Conservation (phyloP, 2,888 invertebrate genomes). For the Lepetodrilus schrolli region DNA sequence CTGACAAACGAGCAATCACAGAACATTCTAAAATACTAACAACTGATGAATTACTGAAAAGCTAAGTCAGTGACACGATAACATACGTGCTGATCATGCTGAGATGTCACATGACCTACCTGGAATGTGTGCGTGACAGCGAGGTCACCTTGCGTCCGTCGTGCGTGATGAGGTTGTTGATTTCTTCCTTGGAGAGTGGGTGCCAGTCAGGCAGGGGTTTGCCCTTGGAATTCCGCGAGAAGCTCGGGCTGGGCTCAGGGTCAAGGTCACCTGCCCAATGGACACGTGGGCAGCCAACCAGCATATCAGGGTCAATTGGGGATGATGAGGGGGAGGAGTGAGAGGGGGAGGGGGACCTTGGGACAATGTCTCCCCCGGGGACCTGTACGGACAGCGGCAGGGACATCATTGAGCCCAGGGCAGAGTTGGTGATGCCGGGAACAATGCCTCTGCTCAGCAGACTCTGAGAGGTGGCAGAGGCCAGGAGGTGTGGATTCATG, state of each 20-base stretch:
- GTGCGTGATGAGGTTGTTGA: conserved; percentile 42
- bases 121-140: conserved; percentile 72
- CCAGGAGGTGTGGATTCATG: conserved; percentile 43
- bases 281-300: conserved; percentile 59
- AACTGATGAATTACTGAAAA: too few relatives aligned
- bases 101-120: conserved; percentile 51
- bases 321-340: conserved; percentile 29
- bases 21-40: too few relatives aligned
- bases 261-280: conserved; percentile 57
- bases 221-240: conserved; percentile 20
- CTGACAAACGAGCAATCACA: too few relatives aligned
- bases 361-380: conserved; percentile 14
- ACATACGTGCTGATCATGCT: neutral
- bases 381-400: conserved; percentile 35
- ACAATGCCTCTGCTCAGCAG: neutral
- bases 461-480: conserved; percentile 12
- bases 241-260: conserved; percentile 26
- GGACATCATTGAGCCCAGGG: conserved; percentile 15
- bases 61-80: too few relatives aligned
- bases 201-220: conserved; percentile 11
- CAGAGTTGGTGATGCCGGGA: neutral
- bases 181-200: neutral
- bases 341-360: neutral
- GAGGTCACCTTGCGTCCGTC: conserved; percentile 69
- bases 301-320: conserved; percentile 45